Evolutionary conservation across 37 sponge, comb jelly and placozoan genomes (phyloP).

Genomic region (Geodia barretti): DNA sequence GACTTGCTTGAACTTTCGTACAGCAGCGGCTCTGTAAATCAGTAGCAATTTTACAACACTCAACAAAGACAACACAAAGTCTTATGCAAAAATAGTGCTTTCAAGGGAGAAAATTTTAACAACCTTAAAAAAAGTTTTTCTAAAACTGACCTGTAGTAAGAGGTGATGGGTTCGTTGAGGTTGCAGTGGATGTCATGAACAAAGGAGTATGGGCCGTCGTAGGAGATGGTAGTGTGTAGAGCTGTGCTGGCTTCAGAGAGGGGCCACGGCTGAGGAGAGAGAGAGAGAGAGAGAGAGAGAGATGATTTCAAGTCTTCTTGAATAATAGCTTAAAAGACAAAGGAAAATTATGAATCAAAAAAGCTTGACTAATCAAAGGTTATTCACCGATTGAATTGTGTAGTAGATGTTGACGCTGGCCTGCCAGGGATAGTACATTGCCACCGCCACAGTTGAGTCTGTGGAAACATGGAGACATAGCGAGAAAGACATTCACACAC

Average conservation of each 20-base stretch:
- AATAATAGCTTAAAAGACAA: neutral
- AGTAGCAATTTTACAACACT: too few relatives aligned
- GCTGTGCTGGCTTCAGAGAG: neutral
- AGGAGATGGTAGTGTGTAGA: conserved; percentile 28
- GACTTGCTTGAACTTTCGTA: conserved; percentile 65
- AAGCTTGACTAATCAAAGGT: neutral
- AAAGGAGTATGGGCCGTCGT: conserved; percentile 59
- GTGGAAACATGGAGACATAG: neutral
- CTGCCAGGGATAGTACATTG: conserved; percentile 59
- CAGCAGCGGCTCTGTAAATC: conserved; percentile 49
- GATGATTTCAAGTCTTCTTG: neutral
- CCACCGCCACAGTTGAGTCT: conserved; percentile 45
- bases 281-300: neutral
- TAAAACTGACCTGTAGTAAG: conserved; percentile 55
- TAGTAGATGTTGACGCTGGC: conserved; percentile 70
- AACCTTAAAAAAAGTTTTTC: too few relatives aligned
- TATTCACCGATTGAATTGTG: conserved; percentile 49
- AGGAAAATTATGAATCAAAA: neutral
- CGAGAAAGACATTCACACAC: neutral
- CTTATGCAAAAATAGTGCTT: too few relatives aligned
- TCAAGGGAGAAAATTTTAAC: too few relatives aligned
- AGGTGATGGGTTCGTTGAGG: conserved; percentile 6
- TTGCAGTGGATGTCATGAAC: conserved; percentile 54
- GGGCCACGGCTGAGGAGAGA: neutral
- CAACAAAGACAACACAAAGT: too few relatives aligned